These are phyloP conservation scores for Caenorhabditis brenneri DNA, from an alignment of 1,140 invertebrate genomes.

Conservation along the genomic window DNA sequence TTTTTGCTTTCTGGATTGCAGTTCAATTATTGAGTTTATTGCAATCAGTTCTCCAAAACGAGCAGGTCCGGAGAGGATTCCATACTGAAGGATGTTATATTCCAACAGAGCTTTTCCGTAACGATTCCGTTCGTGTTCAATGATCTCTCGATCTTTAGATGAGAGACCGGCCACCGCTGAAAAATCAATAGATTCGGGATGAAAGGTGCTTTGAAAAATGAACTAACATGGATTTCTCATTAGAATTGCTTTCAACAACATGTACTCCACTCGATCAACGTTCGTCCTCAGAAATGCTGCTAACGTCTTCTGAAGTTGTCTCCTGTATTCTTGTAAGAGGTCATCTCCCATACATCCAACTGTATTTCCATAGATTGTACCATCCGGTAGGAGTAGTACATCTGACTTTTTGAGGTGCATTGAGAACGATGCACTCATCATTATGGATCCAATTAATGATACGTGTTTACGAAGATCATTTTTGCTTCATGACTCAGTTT, in stretches of 20 bases:
- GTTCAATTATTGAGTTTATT: background rate
- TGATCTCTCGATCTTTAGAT: background rate
- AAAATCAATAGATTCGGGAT: too few species aligned
- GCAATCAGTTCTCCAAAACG: background rate
- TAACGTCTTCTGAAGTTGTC: background rate
- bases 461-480: background rate
- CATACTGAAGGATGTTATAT: background rate
- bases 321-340: background rate
- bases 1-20: slow-evolving; percentile 2
- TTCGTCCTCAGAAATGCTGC: background rate
- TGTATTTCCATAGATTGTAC: background rate
- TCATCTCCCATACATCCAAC: background rate
- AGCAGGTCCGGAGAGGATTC: background rate
- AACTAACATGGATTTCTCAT: background rate
- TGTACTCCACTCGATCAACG: background rate
- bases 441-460: background rate
- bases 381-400: background rate
- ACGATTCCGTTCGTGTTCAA: background rate
- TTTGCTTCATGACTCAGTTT: background rate
- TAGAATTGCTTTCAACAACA: background rate
- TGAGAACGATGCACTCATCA: slow-evolving; percentile 19
- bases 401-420: background rate
- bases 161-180: background rate
- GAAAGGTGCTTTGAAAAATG: too few species aligned
- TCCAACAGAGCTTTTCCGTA: background rate